Conservation (phyloP, 2,113 vertebrate species). For the Paralichthys olivaceus region DNA sequence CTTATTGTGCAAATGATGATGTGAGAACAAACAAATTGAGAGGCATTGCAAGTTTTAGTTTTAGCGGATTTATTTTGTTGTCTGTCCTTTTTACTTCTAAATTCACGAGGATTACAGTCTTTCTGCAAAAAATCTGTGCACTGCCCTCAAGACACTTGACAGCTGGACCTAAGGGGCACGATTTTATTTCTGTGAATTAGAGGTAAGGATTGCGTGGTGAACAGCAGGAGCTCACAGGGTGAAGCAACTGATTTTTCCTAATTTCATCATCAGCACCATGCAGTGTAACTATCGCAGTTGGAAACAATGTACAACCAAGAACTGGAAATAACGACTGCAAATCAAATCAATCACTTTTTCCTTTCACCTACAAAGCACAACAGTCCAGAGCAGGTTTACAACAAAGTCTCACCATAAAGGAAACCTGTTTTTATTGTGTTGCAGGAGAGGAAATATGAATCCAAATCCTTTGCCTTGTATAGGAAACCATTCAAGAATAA, state of each 20-base stretch:
- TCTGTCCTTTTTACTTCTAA: too few relatives aligned
- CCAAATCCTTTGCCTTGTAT: background rate
- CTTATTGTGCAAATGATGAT: too few relatives aligned
- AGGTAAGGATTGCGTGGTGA: too few relatives aligned
- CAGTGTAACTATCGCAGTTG: slow-evolving; percentile 13
- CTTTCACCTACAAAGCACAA: slow-evolving; percentile 3
- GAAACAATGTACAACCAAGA: background rate
- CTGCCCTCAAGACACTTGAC: too few relatives aligned
- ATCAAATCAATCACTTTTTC: background rate
- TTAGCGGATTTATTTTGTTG: too few relatives aligned
- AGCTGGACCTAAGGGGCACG: too few relatives aligned
- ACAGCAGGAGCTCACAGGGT: background rate
- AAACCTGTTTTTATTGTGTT: background rate
- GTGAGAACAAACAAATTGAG: too few relatives aligned
- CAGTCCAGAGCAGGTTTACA: background rate
- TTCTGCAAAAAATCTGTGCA: too few relatives aligned
- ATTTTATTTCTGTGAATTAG: too few relatives aligned
- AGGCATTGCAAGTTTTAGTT: too few relatives aligned
- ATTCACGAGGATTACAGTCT: too few relatives aligned
- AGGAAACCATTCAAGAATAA: background rate
- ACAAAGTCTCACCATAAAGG: background rate
- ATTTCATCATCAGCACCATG: slow-evolving; percentile 52
- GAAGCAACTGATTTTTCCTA: slow-evolving; percentile 41
- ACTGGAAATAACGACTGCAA: background rate
- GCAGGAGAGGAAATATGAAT: background rate